A percentile compares a stretch with the other conserved stretches of the same genome.
phyloP scores from a whole-genome alignment of 2,888 invertebrate species.

The Synanthedon tipuliformis region DNA sequence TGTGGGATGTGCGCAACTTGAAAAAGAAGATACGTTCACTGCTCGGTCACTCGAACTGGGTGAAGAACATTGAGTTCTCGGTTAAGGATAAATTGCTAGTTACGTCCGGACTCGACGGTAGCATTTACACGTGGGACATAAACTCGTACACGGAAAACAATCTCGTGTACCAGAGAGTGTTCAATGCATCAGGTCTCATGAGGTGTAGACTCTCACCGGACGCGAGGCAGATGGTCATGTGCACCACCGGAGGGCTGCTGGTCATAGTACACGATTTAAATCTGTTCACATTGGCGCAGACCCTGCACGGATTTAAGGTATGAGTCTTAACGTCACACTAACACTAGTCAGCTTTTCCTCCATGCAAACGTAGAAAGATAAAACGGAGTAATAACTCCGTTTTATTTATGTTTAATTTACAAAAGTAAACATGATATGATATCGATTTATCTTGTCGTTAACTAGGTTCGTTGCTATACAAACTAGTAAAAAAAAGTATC shows the following conservation, averaged over 20 bases:
- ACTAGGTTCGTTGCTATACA: no score
- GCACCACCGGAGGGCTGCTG: constrained; percentile 90
- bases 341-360: no score
- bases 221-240: constrained; percentile 87
- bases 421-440: no score
- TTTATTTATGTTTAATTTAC: no score
- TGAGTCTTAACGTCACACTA: no score
- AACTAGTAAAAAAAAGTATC: no score
- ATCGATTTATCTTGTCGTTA: no score
- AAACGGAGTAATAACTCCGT: no score
- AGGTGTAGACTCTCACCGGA: constrained; percentile 89
- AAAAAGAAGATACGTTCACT: constrained; percentile 81
- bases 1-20: constrained; percentile 93
- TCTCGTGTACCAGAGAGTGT: constrained; percentile 82
- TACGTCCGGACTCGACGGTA: constrained; percentile 93
- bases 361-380: no score
- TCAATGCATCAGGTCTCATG: constrained; percentile 88
- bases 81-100: constrained; percentile 85
- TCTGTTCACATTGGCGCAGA: constrained; percentile 80
- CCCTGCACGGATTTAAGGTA: constrained; percentile 87
- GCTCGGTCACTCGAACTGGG: constrained; percentile 93
- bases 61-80: constrained; percentile 95
- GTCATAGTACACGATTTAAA: constrained; percentile 91
- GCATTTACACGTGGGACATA: constrained; percentile 94
- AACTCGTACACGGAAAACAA: constrained; percentile 86